Evolutionary conservation across 2,113 vertebrate species (phyloP).

Genomic region (Tichodroma muraria): DNA sequence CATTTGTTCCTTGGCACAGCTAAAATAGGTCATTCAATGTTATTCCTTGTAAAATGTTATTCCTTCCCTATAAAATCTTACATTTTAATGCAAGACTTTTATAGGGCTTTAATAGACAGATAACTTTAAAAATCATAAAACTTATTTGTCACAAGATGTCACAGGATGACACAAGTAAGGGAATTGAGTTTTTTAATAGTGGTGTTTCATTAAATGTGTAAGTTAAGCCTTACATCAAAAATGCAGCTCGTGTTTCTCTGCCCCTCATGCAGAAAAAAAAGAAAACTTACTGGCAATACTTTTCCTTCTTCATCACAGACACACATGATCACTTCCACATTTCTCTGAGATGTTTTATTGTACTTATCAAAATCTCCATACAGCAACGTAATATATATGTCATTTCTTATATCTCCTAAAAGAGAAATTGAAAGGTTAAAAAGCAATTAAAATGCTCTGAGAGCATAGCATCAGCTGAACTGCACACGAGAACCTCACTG

Average conservation of each 20-base stretch:
- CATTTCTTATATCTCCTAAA: constrained; percentile 90
- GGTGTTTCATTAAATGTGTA: neutral
- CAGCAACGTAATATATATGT: constrained; percentile 92
- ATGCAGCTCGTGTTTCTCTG: neutral
- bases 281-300: constrained; percentile 79
- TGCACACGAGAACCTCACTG: neutral
- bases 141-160: neutral
- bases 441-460: neutral
- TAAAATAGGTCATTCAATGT: constrained; percentile 26
- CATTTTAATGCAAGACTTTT: neutral
- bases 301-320: constrained; percentile 94
- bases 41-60: no score
- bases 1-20: constrained; percentile 10
- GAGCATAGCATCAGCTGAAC: neutral
- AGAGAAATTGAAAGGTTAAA: neutral
- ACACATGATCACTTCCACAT: constrained; percentile 95
- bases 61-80: no score
- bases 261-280: neutral
- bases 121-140: neutral
- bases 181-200: neutral
- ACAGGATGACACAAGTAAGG: neutral
- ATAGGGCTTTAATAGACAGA: neutral
- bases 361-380: constrained; percentile 96
- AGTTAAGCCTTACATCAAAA: neutral
- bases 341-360: constrained; percentile 97